Evolutionary conservation across 2,888 invertebrate species (phyloP), one percentile per base, ranked within the genome.

Genomic region (Brassicogethes aeneus): DNA sequence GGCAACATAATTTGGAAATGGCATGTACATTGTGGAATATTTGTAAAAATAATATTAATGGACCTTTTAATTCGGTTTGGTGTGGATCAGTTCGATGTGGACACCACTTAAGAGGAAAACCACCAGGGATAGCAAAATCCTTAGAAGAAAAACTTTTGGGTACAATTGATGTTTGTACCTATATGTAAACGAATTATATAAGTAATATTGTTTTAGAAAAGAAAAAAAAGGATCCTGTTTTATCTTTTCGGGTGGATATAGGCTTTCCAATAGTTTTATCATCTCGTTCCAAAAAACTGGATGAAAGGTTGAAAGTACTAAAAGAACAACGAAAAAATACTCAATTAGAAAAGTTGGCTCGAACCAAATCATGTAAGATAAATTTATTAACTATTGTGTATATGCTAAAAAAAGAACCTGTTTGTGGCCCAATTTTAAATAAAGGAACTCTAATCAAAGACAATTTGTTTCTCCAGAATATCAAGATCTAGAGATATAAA

Each of bases 131-230:
- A 34, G 84, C 85, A 17, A 76, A 73, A 56, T 76, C 73, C 0
- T 65, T 90, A 43, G 73, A 80, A 55, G 79, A 88, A 57, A 74
- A 83, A 42, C 57, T 88, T 42, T 75, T 75, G 59, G 81, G 86
- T 77, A 60, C 2, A 39, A 16, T 15, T n/a, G 8, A 34, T n/a
- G n/a, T n/a, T n/a, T 7, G 10, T 10, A 23, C 5, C 5, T 23
- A 7, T 23, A 10, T 5, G 23, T 7, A 23, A 23, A 23, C 29
- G 12, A 40, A n/a, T 23, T 40, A 37, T 37, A 12, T 10, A 29
- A 17, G 34, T 41, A 43, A 39, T 23, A 36, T 8, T 39, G 37
- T 60, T 60, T 12, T 44, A 68, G 78, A 72, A 52, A 41, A 70
- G 8, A 70, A 72, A 41, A 55, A 59, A 29, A 66, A 70, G 47